These are phyloP conservation scores for Huso huso DNA, from an alignment of 2,797 vertebrate genomes.

Conservation along the genomic window DNA sequence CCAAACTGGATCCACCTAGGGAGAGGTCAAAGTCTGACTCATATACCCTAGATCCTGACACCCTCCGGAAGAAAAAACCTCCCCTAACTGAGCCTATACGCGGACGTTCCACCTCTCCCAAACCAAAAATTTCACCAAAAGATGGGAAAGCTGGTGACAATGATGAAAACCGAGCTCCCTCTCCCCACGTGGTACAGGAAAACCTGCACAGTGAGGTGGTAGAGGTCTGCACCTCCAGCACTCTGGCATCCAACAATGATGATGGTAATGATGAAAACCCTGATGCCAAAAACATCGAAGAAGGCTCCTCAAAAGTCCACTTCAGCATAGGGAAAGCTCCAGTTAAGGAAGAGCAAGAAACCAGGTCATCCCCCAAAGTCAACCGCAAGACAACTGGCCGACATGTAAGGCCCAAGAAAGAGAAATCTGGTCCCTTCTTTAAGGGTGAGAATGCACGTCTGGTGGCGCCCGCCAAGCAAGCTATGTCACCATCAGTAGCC, in stretches of 20 bases:
- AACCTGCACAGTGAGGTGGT: slow-evolving; percentile 96
- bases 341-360: slow-evolving; percentile 85
- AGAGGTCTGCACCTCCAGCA: slow-evolving; percentile 88
- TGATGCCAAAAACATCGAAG: slow-evolving; percentile 69
- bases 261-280: slow-evolving; percentile 74
- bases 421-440: slow-evolving; percentile 87
- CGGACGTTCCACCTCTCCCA: slow-evolving; percentile 91
- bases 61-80: slow-evolving; percentile 89
- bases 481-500: slow-evolving; percentile 95
- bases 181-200: slow-evolving; percentile 94
- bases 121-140: slow-evolving; percentile 79
- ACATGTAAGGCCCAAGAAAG: slow-evolving; percentile 89
- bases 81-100: slow-evolving; percentile 86
- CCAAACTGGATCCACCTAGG: slow-evolving; percentile 85
- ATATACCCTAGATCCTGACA: slow-evolving; percentile 92
- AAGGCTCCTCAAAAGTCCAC: slow-evolving; percentile 86
- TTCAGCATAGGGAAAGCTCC: slow-evolving; percentile 98
- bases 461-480: slow-evolving; percentile 88
- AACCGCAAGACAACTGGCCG: slow-evolving; percentile 85
- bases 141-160: slow-evolving; percentile 66
- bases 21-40: slow-evolving; percentile 97
- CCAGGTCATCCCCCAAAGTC: slow-evolving; percentile 91
- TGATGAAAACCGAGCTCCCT: slow-evolving; percentile 81
- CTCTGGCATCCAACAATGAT: slow-evolving; percentile 80
- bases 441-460: slow-evolving; percentile 76